A percentile compares a stretch with the other conserved stretches of the same genome.
Conservation (phyloP, 2,888 invertebrate species). For the Chrysomela aeneicollis region DNA sequence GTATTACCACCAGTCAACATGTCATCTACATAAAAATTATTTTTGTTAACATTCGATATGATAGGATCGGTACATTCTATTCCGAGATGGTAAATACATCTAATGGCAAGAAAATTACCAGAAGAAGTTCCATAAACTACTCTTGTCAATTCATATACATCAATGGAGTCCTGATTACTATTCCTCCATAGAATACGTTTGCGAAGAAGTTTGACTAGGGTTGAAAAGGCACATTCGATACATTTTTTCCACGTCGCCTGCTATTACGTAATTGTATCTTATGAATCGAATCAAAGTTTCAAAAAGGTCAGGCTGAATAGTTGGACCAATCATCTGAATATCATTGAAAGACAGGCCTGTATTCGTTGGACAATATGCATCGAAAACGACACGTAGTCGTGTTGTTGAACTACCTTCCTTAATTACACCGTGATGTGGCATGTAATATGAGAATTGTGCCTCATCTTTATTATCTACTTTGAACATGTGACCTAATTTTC, state of each 20-base stretch:
- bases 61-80: slow-evolving; percentile 9
- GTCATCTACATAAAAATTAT: slow-evolving; percentile 26
- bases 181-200: slow-evolving; percentile 19
- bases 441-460: slow-evolving; percentile 13
- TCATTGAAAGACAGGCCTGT: slow-evolving; percentile 8
- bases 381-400: slow-evolving; percentile 9
- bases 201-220: slow-evolving; percentile 7
- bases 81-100: slow-evolving; percentile 23
- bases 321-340: slow-evolving; percentile 15
- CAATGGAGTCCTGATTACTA: slow-evolving; percentile 6
- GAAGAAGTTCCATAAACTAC: slow-evolving; percentile 21
- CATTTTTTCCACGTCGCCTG: slow-evolving; percentile 19
- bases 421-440: background rate
- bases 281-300: slow-evolving; percentile 10
- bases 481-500: slow-evolving; percentile 23
- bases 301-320: slow-evolving; percentile 9
- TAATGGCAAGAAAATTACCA: slow-evolving; percentile 21
- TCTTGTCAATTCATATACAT: slow-evolving; percentile 18
- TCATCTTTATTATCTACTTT: slow-evolving; percentile 13
- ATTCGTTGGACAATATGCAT: slow-evolving; percentile 7
- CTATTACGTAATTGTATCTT: slow-evolving; percentile 4
- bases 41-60: slow-evolving; percentile 17
- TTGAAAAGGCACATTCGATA: slow-evolving; percentile 4
- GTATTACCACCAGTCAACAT: slow-evolving; percentile 13
- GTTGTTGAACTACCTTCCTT: background rate